A percentile compares a stretch with the other conserved stretches of the same genome.
phyloP scores from a whole-genome alignment of 2,797 vertebrate genomes.

The Carcharodon carcharias region DNA sequence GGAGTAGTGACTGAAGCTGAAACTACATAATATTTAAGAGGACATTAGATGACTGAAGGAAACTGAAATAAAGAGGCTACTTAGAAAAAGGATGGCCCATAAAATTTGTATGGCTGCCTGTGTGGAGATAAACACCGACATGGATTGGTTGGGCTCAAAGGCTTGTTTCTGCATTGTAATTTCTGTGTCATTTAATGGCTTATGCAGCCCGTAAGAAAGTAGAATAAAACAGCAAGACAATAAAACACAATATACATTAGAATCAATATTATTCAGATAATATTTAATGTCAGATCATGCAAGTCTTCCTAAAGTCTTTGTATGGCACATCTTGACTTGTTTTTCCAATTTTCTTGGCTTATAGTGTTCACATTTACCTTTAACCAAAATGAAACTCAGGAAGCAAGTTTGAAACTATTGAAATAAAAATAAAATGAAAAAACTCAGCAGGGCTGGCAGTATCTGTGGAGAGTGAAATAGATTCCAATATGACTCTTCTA shows the following conservation, averaged over 20 bases:
- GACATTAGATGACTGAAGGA: neutral
- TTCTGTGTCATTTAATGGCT: neutral
- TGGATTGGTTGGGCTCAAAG: neutral
- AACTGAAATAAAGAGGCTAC: too few species aligned
- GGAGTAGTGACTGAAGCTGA: neutral
- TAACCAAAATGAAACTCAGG: neutral
- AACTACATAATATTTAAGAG: neutral
- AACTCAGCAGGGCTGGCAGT: too few species aligned
- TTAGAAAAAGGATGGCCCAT: neutral
- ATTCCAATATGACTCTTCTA: too few species aligned
- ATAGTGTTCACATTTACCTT: neutral
- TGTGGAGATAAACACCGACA: neutral
- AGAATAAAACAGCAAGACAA: neutral
- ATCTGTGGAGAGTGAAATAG: too few species aligned
- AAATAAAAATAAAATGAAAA: neutral
- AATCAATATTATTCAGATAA: neutral
- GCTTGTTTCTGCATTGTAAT: neutral
- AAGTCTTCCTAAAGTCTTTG: neutral
- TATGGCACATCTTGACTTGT: too few species aligned
- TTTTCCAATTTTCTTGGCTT: neutral
- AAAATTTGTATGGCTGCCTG: neutral
- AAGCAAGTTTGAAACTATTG: neutral
- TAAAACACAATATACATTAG: neutral
- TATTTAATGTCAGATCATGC: neutral
- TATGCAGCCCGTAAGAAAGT: neutral